Evolutionary conservation across 2,797 vertebrate genomes (phyloP).

Genomic region (Gymnocypris eckloni): DNA sequence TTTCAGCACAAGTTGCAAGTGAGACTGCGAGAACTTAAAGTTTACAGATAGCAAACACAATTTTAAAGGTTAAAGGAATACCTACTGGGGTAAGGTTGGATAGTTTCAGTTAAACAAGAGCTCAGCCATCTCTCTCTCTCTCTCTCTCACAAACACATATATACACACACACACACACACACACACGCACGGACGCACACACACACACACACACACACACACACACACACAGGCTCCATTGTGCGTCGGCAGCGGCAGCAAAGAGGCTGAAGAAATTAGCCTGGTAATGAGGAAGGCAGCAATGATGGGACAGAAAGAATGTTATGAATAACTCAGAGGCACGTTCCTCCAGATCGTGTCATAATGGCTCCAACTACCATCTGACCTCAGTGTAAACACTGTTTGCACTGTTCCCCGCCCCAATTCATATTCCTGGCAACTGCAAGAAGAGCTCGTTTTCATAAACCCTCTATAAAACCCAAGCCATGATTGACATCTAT

Average conservation of each 20-base stretch:
- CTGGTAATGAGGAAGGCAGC: slow-evolving; percentile 53
- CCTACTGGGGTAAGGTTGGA: slow-evolving; percentile 24
- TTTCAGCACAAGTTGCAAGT: slow-evolving; percentile 20
- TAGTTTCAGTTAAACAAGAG: slow-evolving; percentile 47
- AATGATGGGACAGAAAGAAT: slow-evolving; percentile 50
- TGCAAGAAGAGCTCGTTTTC: slow-evolving; percentile 31
- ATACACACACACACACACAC: too few species aligned
- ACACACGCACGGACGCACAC: too few species aligned
- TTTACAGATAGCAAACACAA: not conserved
- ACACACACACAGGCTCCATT: slow-evolving; percentile 44
- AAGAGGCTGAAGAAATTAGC: slow-evolving; percentile 72
- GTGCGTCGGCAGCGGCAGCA: slow-evolving; percentile 56
- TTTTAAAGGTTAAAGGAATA: slow-evolving; percentile 28
- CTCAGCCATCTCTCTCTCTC: slow-evolving; percentile 38
- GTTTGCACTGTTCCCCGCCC: slow-evolving; percentile 8
- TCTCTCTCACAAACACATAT: not conserved
- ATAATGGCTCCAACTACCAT: slow-evolving; percentile 43
- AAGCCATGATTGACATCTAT: slow-evolving; percentile 43
- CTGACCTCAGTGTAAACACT: slow-evolving; percentile 24
- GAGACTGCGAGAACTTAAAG: slow-evolving; percentile 10
- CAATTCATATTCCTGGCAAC: slow-evolving; percentile 42
- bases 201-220: not conserved
- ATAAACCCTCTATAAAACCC: slow-evolving; percentile 33
- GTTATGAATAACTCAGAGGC: slow-evolving; percentile 53
- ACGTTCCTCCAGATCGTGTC: slow-evolving; percentile 50